Base-by-base conservation (phyloP, 2,888 invertebrate species). In the Baccha elongata region DNA sequence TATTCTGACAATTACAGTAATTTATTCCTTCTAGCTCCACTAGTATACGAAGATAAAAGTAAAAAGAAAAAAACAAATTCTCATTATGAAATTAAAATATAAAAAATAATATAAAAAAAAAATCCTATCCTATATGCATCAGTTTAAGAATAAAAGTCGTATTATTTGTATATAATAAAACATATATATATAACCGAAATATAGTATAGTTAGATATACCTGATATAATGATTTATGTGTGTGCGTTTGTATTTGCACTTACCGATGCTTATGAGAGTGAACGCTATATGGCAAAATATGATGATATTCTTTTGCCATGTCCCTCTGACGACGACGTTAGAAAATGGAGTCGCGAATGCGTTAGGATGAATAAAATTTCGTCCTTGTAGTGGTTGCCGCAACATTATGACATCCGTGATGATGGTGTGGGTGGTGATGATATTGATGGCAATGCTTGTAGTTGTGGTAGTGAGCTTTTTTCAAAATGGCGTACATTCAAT, bases 401-500 rank as follows among this genome's bases (percentile, higher is more conserved):
- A 78, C 86, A 86, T 86, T 83, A 85, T 86, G 83, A 85, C 80
- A 86, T 85, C 72, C 81, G 85, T 79, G 75, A 1, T 55, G 37
- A 5, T 21, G 52, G 15, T 64, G 58, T 17, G 71, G 69, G 44
- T 72, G 46, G 55, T 72, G 37, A 29, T 67, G 71, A 19, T 40
- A 17, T 2, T 40, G 68, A 23, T 69, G 74, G 17, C 71, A 15
- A 44, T 68, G 75, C 64, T 40, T 53, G 65, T 74, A 55, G 72
- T 84, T 84, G 79, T 74, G 75, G 84, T 85, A 58, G 81, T 84
- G 75, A 81, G 83, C 84, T 80, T 85, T 84, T 81, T 81, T 85
- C 87, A 88, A 88, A 88, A 88, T 88, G 88, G 88, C 88, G 87
- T 87, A 87, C 86, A 87, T 87, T 85, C 86, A 86, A 87, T 87